Conservation (phyloP, 2,113 vertebrate species). For the Peromyscus maniculatus region DNA sequence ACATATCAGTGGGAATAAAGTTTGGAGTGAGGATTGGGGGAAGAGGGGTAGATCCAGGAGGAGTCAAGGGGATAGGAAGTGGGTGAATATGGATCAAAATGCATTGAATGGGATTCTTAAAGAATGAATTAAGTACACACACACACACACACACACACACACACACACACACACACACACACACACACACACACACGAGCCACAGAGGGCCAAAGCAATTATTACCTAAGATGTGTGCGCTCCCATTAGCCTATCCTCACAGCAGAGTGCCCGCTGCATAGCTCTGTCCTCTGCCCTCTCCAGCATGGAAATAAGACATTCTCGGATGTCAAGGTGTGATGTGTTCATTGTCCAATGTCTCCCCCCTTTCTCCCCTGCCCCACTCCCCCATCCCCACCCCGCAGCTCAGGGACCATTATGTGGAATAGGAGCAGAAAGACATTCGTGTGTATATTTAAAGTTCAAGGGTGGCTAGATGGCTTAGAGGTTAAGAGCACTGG, state of each 20-base stretch:
- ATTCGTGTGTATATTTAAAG: neutral
- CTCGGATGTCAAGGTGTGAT: neutral
- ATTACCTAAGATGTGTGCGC: fast-evolving
- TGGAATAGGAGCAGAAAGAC: neutral
- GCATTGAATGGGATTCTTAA: neutral
- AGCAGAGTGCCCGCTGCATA: fast-evolving
- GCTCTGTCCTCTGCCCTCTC: too few species aligned
- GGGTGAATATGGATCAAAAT: neutral
- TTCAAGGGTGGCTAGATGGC: neutral
- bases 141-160: too few species aligned
- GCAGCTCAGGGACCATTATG: too few species aligned
- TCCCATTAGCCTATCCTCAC: fast-evolving
- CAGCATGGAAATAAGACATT: neutral
- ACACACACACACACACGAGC: too few species aligned
- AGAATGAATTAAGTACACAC: too few species aligned
- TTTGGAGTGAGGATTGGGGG: neutral
- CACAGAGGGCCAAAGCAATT: neutral
- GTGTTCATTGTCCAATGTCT: too few species aligned
- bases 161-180: too few species aligned
- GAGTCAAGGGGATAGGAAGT: neutral
- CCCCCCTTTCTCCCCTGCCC: too few species aligned
- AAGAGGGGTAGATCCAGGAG: neutral
- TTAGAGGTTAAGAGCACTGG: neutral
- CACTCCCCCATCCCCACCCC: fast-evolving
- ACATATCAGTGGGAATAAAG: neutral